phyloP scores from a whole-genome alignment of 2,888 invertebrate genomes.

The Leptothorax acervorum region DNA sequence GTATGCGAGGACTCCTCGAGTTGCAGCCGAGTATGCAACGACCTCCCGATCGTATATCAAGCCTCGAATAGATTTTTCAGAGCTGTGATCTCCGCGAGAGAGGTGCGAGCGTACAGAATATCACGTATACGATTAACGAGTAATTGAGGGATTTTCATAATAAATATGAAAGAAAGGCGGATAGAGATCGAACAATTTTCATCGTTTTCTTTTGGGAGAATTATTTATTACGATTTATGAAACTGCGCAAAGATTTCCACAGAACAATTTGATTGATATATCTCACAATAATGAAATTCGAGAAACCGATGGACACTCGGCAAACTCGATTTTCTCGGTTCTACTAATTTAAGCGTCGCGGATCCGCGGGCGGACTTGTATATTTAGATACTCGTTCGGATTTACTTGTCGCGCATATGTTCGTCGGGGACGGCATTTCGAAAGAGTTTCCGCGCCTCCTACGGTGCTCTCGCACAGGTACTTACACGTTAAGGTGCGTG shows the following conservation, averaged over 20 bases:
- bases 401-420: conserved; percentile 19
- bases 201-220: neutral
- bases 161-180: neutral
- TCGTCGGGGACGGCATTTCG: neutral
- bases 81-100: neutral
- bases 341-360: neutral
- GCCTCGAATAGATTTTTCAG: conserved; percentile 11
- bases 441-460: conserved; percentile 42
- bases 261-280: neutral
- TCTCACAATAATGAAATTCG: neutral
- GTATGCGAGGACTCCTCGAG: conserved; percentile 32
- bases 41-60: conserved; percentile 23
- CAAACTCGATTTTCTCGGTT: neutral
- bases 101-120: neutral
- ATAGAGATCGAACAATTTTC: neutral
- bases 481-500: conserved; percentile 60
- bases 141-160: neutral
- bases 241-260: neutral
- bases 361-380: neutral
- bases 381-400: neutral
- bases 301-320: neutral
- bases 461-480: conserved; percentile 57
- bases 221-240: neutral
- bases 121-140: neutral
- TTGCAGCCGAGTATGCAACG: conserved; percentile 11